Conservation (phyloP, 2,113 vertebrate genomes). For the Thamnophis sirtalis region DNA sequence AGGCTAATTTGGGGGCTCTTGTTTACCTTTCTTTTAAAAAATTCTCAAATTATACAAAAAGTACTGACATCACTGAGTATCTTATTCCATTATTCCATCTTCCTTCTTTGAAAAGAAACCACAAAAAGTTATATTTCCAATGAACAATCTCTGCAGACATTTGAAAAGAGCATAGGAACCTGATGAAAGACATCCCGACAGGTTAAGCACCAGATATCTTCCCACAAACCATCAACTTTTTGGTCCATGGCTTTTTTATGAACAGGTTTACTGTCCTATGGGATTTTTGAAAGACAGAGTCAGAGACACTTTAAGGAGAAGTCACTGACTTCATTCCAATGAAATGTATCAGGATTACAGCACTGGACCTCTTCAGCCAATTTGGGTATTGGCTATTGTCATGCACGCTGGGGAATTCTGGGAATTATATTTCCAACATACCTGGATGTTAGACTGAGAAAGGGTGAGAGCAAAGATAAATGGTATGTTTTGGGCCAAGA, state of each 20-base stretch:
- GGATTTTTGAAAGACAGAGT: conserved; percentile 37
- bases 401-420: background rate
- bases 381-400: background rate
- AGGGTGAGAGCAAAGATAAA: background rate
- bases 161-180: conserved; percentile 53
- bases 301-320: background rate
- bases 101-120: conserved; percentile 59
- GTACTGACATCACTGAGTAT: conserved; percentile 42
- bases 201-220: conserved; percentile 37
- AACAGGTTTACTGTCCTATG: conserved; percentile 16
- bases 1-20: conserved; percentile 45
- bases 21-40: background rate
- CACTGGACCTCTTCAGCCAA: conserved; percentile 2
- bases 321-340: background rate
- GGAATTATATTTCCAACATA: background rate
- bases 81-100: conserved; percentile 25
- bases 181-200: conserved; percentile 47
- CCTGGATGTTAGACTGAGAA: background rate
- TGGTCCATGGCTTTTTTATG: background rate
- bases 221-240: conserved; percentile 1
- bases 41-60: conserved; percentile 53
- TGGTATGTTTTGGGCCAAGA: conserved; percentile 1
- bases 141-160: conserved; percentile 52
- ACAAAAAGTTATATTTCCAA: conserved; percentile 53
- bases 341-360: background rate